phyloP scores from a whole-genome alignment of 2,113 vertebrate genomes.

The Chaetorhynchus papuensis region DNA sequence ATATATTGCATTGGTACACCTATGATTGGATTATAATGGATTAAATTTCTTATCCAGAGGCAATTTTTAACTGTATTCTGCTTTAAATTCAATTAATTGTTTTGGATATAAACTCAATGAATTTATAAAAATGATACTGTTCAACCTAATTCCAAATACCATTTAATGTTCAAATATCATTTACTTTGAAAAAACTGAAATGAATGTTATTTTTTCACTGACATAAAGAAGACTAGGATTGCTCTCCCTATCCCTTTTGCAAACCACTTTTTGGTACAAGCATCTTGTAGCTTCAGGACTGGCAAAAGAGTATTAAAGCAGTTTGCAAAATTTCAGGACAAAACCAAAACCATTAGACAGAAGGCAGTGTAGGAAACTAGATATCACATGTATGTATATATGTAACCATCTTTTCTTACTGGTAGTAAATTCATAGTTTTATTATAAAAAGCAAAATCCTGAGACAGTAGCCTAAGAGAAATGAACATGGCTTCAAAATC shows the following conservation, averaged over 20 bases:
- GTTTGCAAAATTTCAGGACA: not conserved
- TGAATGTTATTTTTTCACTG: not conserved
- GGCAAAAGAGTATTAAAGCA: not conserved
- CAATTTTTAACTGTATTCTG: not conserved
- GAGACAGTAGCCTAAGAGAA: not conserved
- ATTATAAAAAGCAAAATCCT: not conserved
- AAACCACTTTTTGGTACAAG: not conserved
- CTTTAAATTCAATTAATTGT: not conserved
- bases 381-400: not conserved
- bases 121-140: not conserved
- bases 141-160: not conserved
- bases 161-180: not conserved
- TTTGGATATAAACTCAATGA: not conserved
- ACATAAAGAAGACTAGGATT: not conserved
- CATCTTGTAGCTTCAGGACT: not conserved
- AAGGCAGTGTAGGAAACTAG: not conserved
- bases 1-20: not conserved
- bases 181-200: not conserved
- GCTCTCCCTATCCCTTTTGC: not conserved
- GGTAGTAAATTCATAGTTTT: not conserved
- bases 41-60: not conserved
- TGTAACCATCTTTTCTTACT: not conserved
- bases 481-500: fast-evolving
- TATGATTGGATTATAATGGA: not conserved
- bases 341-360: not conserved